Base-by-base conservation (phyloP, 2,797 vertebrate genomes). In the Hafferia zeledoni region DNA sequence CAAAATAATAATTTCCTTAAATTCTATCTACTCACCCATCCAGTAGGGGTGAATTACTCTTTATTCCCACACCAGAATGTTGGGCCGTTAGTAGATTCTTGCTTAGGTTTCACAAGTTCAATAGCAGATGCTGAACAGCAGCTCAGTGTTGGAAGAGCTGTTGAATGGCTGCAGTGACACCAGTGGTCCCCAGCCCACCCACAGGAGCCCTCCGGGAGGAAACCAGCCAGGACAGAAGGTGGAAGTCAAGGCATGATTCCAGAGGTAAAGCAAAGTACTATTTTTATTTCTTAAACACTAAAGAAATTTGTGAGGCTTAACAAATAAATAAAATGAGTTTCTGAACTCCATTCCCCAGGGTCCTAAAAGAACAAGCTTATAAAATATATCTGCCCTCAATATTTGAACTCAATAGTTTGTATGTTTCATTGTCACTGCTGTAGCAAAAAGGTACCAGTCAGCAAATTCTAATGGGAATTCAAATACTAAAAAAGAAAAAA, bases 221-320 rank as follows among this genome's bases (percentile, higher is more conserved):
- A 83, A 64, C 68, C 22, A 94, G 80, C 1, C 68, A 95, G 35
- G 79, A 97, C 69, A 96, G 95, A 55, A 87, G 12, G 46, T 98
- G 97, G 97, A 98, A 98, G 82, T 98, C 64, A 98, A 97, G 67
- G 83, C 97, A 46, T 93, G 44, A 68, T 84, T 98, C 44, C 44
- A 87, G 88, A 96, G 98, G 98, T 98, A 98, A 97, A 86, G 55
- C 43, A 85, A 76, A 56, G 35, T 59, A 10, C 2, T 24, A 5
- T 15, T 56, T 57, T 71, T 77, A 35, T 70, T 60, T 82, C 53
- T 80, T 74, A 68, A 80, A 71, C 18, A 17, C 9, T 6, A 1
- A 61, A 70, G 35, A 46, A 52, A 56, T 31, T 23, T 13, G 4
- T 27, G 30, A 44, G 60, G 11, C 28, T 78, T 60, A 68, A 75